Conservation (phyloP, 2,797 vertebrate species). For the Argentina silus region DNA sequence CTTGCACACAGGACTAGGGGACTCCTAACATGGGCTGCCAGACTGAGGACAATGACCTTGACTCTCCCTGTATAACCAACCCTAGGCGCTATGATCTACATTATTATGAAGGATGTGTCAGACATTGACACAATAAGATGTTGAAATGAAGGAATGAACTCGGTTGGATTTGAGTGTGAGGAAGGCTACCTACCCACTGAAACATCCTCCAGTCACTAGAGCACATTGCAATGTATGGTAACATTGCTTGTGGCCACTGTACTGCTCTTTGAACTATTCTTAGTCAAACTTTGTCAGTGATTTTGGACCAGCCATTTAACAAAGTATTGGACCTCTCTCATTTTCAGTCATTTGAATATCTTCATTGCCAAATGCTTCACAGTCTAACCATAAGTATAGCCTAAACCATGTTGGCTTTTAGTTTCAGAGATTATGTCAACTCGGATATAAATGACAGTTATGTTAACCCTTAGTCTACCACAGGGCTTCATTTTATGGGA, state of each 20-base stretch:
- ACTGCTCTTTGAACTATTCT: constrained; percentile 35
- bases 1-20: constrained; percentile 23
- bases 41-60: constrained; percentile 46
- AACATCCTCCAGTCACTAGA: constrained; percentile 25
- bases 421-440: constrained; percentile 12
- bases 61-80: constrained; percentile 25
- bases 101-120: constrained; percentile 65
- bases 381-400: constrained; percentile 66
- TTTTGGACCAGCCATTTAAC: constrained; percentile 28
- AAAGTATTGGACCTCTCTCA: constrained; percentile 50
- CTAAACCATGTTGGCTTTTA: constrained; percentile 31
- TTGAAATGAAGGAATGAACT: constrained; percentile 74
- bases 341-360: constrained; percentile 39
- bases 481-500: constrained; percentile 40
- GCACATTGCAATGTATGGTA: constrained; percentile 17
- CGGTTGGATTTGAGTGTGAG: constrained; percentile 44
- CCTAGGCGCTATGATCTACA: constrained; percentile 35
- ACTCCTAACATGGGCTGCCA: constrained; percentile 24
- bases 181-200: constrained; percentile 31
- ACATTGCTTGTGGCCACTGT: constrained; percentile 35
- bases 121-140: constrained; percentile 36
- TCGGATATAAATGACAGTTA: constrained; percentile 51
- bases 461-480: constrained; percentile 24
- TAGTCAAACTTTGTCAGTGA: constrained; percentile 1
- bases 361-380: constrained; percentile 57